phyloP scores from a whole-genome alignment of 2,797 vertebrate genomes.

The Neopelma chrysocephalum region DNA sequence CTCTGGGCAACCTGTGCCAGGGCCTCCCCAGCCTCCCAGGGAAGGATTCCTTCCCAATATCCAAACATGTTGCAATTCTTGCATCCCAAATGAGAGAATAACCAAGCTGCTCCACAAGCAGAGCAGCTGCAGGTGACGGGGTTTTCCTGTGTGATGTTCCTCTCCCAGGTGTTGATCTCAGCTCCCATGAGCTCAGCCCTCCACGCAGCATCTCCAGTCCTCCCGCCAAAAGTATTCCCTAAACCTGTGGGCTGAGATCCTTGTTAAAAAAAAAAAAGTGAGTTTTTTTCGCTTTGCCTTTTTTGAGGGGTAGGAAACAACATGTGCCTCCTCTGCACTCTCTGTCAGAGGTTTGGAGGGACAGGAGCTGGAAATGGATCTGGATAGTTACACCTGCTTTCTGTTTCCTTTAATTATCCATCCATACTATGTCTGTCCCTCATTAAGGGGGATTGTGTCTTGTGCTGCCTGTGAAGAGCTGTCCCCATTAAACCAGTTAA shows the following conservation, averaged over 20 bases:
- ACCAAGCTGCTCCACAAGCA: background rate
- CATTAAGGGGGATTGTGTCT: background rate
- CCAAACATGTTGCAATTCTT: background rate
- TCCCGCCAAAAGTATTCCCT: background rate
- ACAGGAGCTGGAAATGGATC: background rate
- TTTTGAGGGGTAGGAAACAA: background rate
- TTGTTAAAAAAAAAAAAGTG: no score
- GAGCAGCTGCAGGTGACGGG: background rate
- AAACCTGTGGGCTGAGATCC: background rate
- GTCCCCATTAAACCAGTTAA: background rate
- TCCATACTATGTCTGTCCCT: background rate
- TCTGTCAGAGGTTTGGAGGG: background rate
- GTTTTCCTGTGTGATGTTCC: no score
- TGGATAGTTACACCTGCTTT: background rate
- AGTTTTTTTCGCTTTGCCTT: background rate
- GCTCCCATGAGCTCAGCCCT: background rate
- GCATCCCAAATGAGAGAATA: background rate
- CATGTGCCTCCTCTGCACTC: background rate
- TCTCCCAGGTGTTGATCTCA: accelerated
- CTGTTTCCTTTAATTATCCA: background rate
- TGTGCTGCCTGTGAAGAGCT: background rate
- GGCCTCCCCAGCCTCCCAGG: background rate
- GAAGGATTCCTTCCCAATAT: background rate
- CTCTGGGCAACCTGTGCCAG: background rate
- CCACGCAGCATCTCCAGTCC: background rate